Evolutionary conservation across 1,140 invertebrate genomes (phyloP), one percentile per base, ranked within the genome.

Genomic region (Hyphantria cunea): DNA sequence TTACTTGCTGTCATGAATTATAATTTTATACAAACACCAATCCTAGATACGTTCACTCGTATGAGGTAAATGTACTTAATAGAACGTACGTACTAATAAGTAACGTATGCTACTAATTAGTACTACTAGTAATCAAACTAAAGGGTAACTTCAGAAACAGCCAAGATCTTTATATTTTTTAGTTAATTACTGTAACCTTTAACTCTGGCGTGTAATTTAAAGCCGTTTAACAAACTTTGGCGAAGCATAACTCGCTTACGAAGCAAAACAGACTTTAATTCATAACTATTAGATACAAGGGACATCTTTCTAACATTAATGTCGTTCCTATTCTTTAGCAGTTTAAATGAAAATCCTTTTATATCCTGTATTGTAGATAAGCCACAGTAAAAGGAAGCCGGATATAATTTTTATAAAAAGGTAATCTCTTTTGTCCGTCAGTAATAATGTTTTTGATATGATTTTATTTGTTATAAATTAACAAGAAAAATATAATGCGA

Each of bases 211-310:
- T 58, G 53, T 67, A 67, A 63, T 67, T 58, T 63, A 58, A 62
- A 52, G 45, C 52, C 65, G 54, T 63, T 67, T 62, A 63, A 34
- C 59, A 67, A 62, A 62, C 64, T 66, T 64, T 32, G 39, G 49
- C 37, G 44, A 8, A 31, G 15, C 56, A 42, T 55, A 31, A 55
- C 52, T 66, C 49, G 9, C 44, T 50, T 49, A 52, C 41, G n/a
- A 45, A 54, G 10, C 12, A 11, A 49, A 39, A 34, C 49, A 59
- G 54, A 66, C 33, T 66, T 41, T 13, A 47, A 58, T 58, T 58
- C 52, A 58, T 49, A 47, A 34, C 48, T 50, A 50, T 45, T 31
- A 53, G 13, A 39, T 39, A n/a, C 15, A 44, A 39, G 13, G 11
- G 41, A 56, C 12, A 39, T 33, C 25, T 32, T 31, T 12, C 48